phyloP scores from a whole-genome alignment of 2,888 invertebrate species.

The Beris chalybata region DNA sequence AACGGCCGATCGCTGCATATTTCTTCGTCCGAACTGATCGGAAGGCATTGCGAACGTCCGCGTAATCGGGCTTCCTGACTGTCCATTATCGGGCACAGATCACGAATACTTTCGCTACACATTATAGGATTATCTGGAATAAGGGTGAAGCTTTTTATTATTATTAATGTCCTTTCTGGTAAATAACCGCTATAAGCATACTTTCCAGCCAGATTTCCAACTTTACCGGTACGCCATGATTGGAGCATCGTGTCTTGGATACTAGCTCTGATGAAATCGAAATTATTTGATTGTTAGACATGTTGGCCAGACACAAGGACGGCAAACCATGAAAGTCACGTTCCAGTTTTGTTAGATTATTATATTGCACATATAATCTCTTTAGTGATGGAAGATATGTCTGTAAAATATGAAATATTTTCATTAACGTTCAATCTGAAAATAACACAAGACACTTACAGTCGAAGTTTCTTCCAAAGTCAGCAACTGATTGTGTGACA shows the following conservation, averaged over 20 bases:
- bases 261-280: slow-evolving; percentile 74
- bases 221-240: slow-evolving; percentile 71
- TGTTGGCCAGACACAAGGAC: slow-evolving; percentile 76
- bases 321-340: slow-evolving; percentile 83
- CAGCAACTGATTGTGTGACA: slow-evolving; percentile 75
- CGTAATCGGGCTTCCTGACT: slow-evolving; percentile 72
- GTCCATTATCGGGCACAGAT: slow-evolving; percentile 70
- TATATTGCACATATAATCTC: slow-evolving; percentile 75
- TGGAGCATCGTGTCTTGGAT: slow-evolving; percentile 76
- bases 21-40: slow-evolving; percentile 50
- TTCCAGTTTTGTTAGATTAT: slow-evolving; percentile 72
- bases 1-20: slow-evolving; percentile 52
- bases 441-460: slow-evolving; percentile 57
- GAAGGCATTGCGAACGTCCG: slow-evolving; percentile 64
- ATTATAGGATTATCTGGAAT: slow-evolving; percentile 77
- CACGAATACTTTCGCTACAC: slow-evolving; percentile 72
- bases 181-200: slow-evolving; percentile 53
- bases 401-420: slow-evolving; percentile 58
- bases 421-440: slow-evolving; percentile 13
- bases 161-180: background rate
- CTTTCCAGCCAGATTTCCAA: slow-evolving; percentile 78
- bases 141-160: slow-evolving; percentile 12
- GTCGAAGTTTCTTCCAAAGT: slow-evolving; percentile 81
- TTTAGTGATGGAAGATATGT: slow-evolving; percentile 76
- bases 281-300: slow-evolving; percentile 75